phyloP scores from a whole-genome alignment of 2,888 invertebrate species.

The Andrena fulva region DNA sequence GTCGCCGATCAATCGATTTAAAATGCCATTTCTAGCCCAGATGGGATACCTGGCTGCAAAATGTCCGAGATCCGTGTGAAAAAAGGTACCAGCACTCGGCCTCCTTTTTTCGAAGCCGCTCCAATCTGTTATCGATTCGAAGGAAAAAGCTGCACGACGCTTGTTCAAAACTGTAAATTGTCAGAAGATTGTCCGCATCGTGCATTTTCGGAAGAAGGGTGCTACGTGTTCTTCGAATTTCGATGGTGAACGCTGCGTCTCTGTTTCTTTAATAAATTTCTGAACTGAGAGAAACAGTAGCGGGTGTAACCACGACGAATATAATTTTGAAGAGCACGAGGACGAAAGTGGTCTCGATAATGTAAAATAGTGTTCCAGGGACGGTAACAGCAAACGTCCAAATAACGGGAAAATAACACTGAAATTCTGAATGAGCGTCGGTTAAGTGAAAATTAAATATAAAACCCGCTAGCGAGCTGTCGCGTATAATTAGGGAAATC shows the following conservation, averaged over 20 bases:
- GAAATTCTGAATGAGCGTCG: not conserved
- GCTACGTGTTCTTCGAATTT: not conserved
- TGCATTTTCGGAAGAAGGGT: not conserved
- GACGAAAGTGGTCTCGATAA: not conserved
- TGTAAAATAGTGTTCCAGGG: not conserved
- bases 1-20: slow-evolving; percentile 60
- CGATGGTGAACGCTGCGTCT: not conserved
- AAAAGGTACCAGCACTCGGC: slow-evolving; percentile 39
- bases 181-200: not conserved
- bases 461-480: slow-evolving; percentile 40
- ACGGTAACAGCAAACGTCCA: not conserved
- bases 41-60: slow-evolving; percentile 49
- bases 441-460: slow-evolving; percentile 46
- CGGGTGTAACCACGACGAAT: not conserved
- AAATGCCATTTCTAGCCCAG: slow-evolving; percentile 62
- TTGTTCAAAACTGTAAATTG: not conserved
- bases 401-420: not conserved
- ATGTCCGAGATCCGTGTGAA: slow-evolving; percentile 22
- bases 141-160: slow-evolving; percentile 15
- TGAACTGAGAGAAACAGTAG: no score
- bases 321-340: not conserved
- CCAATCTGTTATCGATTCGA: slow-evolving; percentile 52
- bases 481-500: slow-evolving; percentile 59
- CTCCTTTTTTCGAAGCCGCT: slow-evolving; percentile 27
- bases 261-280: no score